Evolutionary conservation across 2,888 invertebrate genomes (phyloP).

Genomic region (Nowickia ferox): DNA sequence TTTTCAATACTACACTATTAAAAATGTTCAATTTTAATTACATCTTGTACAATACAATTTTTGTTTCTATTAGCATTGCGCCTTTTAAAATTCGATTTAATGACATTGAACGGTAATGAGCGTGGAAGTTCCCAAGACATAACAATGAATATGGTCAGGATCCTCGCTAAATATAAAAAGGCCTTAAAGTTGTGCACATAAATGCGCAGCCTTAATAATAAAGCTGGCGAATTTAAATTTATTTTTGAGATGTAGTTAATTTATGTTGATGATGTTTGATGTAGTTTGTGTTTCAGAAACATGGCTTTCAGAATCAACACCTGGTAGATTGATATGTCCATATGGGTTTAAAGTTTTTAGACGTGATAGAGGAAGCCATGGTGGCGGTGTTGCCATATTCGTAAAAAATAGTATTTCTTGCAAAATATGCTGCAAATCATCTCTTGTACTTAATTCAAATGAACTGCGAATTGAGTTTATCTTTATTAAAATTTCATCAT

Average conservation of each 20-base stretch:
- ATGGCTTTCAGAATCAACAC: not conserved
- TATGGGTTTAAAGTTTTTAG: constrained; percentile 3
- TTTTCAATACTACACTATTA: not conserved
- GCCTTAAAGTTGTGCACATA: too few species aligned
- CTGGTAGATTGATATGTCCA: not conserved
- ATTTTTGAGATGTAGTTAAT: too few species aligned
- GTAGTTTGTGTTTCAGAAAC: too few species aligned
- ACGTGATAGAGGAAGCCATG: constrained; percentile 5
- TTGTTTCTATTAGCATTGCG: too few species aligned
- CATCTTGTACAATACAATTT: not conserved
- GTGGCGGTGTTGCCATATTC: constrained; percentile 9
- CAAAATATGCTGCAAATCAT: constrained; percentile 1
- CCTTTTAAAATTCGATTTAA: too few species aligned
- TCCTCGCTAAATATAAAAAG: too few species aligned
- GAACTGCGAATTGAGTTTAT: not conserved
- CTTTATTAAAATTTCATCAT: not conserved
- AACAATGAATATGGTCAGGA: too few species aligned
- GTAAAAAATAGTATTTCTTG: not conserved
- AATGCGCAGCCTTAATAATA: too few species aligned
- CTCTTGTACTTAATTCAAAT: not conserved
- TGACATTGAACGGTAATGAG: too few species aligned
- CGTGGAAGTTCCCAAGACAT: too few species aligned
- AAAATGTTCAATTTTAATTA: not conserved
- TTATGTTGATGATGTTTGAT: too few species aligned
- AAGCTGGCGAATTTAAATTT: too few species aligned